These are phyloP conservation scores for Protula sp. DNA, from an alignment of 2,888 invertebrate genomes.

Conservation along the genomic window DNA sequence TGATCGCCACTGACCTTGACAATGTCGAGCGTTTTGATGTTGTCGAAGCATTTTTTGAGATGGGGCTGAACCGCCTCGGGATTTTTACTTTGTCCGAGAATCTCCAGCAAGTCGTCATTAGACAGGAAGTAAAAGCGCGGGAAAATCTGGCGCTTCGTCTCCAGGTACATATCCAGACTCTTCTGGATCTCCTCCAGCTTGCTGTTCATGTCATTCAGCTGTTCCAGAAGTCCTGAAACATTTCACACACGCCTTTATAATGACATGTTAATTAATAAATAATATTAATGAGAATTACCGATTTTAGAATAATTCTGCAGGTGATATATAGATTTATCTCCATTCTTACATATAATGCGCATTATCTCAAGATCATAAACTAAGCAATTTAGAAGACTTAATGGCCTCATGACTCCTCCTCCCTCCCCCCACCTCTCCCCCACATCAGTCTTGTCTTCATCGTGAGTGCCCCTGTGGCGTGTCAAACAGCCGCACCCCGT, in stretches of 20 bases:
- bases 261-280: too few relatives aligned
- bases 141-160: slow-evolving; percentile 81
- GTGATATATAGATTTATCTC: too few relatives aligned
- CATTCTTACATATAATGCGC: too few relatives aligned
- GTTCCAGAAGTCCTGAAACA: slow-evolving; percentile 60
- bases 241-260: not conserved
- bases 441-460: too few relatives aligned
- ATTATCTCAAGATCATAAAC: too few relatives aligned
- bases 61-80: slow-evolving; percentile 80
- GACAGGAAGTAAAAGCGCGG: slow-evolving; percentile 78
- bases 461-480: too few relatives aligned
- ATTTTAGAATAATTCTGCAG: too few relatives aligned
- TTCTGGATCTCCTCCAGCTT: slow-evolving; percentile 75
- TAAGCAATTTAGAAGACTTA: too few relatives aligned
- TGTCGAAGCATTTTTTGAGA: slow-evolving; percentile 83
- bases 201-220: slow-evolving; percentile 68
- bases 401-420: too few relatives aligned
- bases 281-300: not conserved
- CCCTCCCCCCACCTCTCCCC: too few relatives aligned
- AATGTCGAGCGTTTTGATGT: slow-evolving; percentile 61
- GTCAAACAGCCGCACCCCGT: too few relatives aligned
- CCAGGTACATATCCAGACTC: slow-evolving; percentile 78
- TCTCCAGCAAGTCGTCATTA: slow-evolving; percentile 77
- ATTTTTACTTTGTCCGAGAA: slow-evolving; percentile 77
- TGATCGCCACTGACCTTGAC: slow-evolving; percentile 47